Conservation (phyloP, 2,888 invertebrate species). For the Phoenoteleia sp. region DNA sequence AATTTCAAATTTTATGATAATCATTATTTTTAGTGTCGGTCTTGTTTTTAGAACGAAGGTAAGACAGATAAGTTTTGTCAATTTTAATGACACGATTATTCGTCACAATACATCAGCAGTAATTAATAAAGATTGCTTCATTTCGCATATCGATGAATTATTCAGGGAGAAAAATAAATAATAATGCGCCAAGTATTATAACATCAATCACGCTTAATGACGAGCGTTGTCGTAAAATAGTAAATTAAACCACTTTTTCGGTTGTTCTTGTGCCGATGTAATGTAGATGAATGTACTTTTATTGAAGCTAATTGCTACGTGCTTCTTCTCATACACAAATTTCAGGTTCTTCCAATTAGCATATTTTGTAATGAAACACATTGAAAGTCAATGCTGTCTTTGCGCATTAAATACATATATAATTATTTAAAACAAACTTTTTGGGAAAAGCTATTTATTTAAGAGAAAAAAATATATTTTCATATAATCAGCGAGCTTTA, state of each 20-base stretch:
- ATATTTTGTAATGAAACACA: background rate
- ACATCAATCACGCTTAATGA: constrained; percentile 44
- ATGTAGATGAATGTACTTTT: constrained; percentile 8
- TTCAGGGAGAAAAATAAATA: constrained; percentile 19
- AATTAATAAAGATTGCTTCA: constrained; percentile 49
- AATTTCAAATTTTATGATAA: background rate
- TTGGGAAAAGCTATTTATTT: no score
- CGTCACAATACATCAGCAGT: constrained; percentile 24
- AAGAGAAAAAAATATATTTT: no score
- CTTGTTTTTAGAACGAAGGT: constrained; percentile 15
- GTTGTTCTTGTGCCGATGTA: background rate
- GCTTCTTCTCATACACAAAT: background rate
- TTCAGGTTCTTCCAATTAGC: background rate
- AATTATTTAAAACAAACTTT: background rate
- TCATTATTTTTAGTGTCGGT: background rate
- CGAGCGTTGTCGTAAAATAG: constrained; percentile 31
- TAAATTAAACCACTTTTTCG: constrained; percentile 43
- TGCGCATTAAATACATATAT: background rate
- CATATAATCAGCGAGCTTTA: no score
- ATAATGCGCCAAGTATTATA: background rate
- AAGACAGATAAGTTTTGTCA: constrained; percentile 43
- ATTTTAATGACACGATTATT: constrained; percentile 23
- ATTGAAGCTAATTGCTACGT: constrained; percentile 4
- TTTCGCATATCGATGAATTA: constrained; percentile 41
- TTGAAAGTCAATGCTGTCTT: background rate